phyloP scores from a whole-genome alignment of 1,140 invertebrate species.

The Coenobita brevimanus region DNA sequence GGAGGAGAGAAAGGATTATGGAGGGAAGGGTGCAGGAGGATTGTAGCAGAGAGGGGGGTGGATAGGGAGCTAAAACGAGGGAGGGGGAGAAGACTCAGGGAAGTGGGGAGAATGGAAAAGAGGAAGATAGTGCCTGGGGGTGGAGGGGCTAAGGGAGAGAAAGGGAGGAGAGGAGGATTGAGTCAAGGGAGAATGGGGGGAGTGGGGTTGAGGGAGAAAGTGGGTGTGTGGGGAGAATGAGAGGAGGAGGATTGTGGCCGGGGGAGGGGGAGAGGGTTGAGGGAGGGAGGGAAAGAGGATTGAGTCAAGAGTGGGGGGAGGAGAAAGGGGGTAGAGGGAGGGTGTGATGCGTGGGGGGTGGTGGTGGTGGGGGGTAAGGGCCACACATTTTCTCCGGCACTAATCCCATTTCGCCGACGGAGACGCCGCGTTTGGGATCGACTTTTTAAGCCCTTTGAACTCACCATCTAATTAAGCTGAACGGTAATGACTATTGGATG shows the following conservation, averaged over 20 bases:
- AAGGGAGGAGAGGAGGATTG: background rate
- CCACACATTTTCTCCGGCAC: conserved; percentile 57
- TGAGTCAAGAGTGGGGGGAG: background rate
- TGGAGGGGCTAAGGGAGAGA: too few relatives aligned
- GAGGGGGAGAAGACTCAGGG: too few relatives aligned
- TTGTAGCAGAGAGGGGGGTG: too few relatives aligned
- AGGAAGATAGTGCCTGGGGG: too few relatives aligned
- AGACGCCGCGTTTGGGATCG: conserved; percentile 61
- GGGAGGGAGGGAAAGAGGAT: background rate
- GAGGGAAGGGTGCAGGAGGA: too few relatives aligned
- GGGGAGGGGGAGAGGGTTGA: background rate
- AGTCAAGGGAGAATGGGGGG: background rate
- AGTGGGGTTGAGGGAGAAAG: background rate
- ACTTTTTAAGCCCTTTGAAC: conserved; percentile 66
- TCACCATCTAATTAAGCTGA: conserved; percentile 62
- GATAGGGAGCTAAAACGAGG: too few relatives aligned
- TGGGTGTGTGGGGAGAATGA: too few relatives aligned
- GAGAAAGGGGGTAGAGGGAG: background rate
- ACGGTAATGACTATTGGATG: conserved; percentile 66
- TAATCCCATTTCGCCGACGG: conserved; percentile 64
- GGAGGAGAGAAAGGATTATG: too few relatives aligned
- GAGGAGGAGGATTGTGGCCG: background rate
- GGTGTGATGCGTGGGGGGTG: background rate
- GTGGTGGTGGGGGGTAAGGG: background rate
- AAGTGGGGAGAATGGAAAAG: too few relatives aligned